A percentile compares a stretch with the other conserved stretches of the same genome.
These are phyloP conservation scores for Pseudocheirus occidentalis DNA, from an alignment of 2,797 vertebrate genomes.

Conservation along the genomic window DNA sequence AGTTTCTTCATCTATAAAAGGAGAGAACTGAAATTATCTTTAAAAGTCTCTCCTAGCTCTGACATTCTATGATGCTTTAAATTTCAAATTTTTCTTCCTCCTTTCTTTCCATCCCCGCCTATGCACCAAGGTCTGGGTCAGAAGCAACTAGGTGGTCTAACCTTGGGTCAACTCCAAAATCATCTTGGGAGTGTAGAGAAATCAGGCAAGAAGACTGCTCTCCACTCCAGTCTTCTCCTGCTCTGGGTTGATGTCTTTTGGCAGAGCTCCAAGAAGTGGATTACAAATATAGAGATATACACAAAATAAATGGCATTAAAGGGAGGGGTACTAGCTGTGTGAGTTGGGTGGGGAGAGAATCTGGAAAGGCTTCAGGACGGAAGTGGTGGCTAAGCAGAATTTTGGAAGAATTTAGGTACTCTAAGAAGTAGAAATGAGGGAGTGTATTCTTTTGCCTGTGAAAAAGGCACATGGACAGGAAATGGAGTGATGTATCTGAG, in stretches of 20 bases:
- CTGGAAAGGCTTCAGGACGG: neutral
- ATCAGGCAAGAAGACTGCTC: neutral
- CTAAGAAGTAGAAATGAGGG: neutral
- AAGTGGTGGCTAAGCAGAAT: neutral
- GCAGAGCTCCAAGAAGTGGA: neutral
- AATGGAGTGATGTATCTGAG: neutral
- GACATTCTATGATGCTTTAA: neutral
- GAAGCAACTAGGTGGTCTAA: neutral
- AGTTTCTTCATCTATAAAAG: neutral
- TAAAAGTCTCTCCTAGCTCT: neutral
- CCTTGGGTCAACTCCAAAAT: neutral
- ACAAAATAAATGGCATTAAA: neutral
- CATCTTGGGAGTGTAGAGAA: neutral
- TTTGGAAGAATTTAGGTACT: neutral
- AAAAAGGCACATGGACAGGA: neutral
- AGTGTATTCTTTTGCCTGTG: neutral
- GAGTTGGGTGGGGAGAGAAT: neutral
- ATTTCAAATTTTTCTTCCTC: neutral
- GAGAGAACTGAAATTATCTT: neutral
- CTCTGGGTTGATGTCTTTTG: neutral
- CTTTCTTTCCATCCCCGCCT: neutral
- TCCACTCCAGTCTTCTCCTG: neutral
- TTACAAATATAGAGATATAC: neutral
- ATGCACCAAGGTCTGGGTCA: neutral
- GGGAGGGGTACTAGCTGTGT: neutral